Percentiles rank a stretch among this genome's conserved stretches.
Evolutionary conservation across 30 jellyfish, hydroid and myxozoan species (phyloP).

Genomic region (Phacellophora camtschatica): DNA sequence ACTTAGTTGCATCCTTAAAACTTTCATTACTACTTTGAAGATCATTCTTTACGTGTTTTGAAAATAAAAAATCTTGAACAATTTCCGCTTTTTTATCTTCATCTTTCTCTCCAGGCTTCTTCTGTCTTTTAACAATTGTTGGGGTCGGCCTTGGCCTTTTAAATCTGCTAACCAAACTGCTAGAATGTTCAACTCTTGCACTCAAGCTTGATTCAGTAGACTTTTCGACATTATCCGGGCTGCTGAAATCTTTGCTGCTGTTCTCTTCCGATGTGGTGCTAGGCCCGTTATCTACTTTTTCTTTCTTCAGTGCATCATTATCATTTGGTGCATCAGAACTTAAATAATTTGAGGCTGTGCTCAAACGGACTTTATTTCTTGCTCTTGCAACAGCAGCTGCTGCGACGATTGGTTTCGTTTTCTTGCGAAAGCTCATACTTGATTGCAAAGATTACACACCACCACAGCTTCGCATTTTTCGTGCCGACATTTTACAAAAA

Average conservation of each 20-base stretch:
- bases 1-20: not conserved
- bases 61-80: no score
- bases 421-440: constrained; percentile 48
- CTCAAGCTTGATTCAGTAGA: no score
- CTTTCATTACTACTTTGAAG: not conserved
- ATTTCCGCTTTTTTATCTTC: not conserved
- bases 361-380: not conserved
- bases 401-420: constrained; percentile 22
- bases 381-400: constrained; percentile 38
- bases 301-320: no score
- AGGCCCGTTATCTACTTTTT: no score
- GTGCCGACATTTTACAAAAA: constrained; percentile 1
- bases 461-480: not conserved
- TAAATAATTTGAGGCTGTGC: not conserved
- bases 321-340: no score
- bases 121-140: not conserved
- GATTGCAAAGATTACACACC: not conserved
- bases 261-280: no score
- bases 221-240: no score
- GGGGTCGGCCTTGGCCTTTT: not conserved
- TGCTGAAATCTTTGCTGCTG: no score
- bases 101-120: not conserved
- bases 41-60: no score
- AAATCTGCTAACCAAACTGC: not conserved
- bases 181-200: not conserved